These are phyloP conservation scores for Anoncus sp. DNA, from an alignment of 2,888 invertebrate genomes.

Conservation along the genomic window DNA sequence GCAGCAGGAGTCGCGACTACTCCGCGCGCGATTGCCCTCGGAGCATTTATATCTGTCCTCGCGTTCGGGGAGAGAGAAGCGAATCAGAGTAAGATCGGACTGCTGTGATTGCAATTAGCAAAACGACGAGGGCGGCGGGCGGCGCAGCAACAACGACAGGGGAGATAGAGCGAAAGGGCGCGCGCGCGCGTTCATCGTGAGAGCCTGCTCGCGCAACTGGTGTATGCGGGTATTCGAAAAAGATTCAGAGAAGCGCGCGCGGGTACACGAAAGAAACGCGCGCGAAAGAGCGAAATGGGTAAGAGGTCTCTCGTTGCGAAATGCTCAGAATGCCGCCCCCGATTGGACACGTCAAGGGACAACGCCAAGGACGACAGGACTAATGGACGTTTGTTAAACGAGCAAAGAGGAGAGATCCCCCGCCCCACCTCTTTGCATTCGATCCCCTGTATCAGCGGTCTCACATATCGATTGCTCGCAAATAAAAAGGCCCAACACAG, in stretches of 20 bases:
- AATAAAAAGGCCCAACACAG: neutral
- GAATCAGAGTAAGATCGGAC: conserved; percentile 70
- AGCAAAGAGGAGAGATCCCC: conserved; percentile 48
- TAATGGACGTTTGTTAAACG: conserved; percentile 71
- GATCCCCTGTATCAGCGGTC: conserved; percentile 21
- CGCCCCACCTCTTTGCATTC: conserved; percentile 29
- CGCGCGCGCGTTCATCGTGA: conserved; percentile 34
- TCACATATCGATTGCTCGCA: neutral
- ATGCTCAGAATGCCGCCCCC: conserved; percentile 73
- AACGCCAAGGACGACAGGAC: conserved; percentile 62
- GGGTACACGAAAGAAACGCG: conserved; percentile 22
- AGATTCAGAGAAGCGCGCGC: neutral
- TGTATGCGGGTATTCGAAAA: conserved; percentile 15
- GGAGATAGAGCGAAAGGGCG: conserved; percentile 11
- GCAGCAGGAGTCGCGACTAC: conserved; percentile 4
- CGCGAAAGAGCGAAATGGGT: conserved; percentile 18
- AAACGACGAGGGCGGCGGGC: conserved; percentile 74
- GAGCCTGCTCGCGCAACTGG: conserved; percentile 16
- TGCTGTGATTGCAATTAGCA: conserved; percentile 79
- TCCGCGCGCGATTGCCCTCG: conserved; percentile 27
- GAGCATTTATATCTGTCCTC: conserved; percentile 12
- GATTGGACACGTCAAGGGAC: conserved; percentile 71
- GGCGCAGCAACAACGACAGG: conserved; percentile 55
- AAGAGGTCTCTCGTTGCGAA: conserved; percentile 40
- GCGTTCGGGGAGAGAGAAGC: conserved; percentile 17